Percentiles rank a stretch among this genome's conserved stretches.
These are phyloP conservation scores for Caranx melampygus DNA, from an alignment of 2,113 vertebrate species.

Conservation along the genomic window DNA sequence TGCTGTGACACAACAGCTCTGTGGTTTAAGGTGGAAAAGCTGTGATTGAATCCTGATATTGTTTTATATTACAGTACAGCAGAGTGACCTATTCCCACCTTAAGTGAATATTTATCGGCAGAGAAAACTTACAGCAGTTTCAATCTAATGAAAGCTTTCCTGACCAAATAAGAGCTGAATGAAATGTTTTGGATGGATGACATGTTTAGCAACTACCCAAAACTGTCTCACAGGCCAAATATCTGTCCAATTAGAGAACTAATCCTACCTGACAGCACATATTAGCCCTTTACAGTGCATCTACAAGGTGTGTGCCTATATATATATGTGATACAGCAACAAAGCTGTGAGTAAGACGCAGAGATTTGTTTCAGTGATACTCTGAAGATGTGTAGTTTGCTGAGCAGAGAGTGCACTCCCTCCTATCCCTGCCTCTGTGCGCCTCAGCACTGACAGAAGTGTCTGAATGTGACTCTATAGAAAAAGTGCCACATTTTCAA, in stretches of 20 bases:
- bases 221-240: background rate
- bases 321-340: background rate
- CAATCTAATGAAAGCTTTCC: background rate
- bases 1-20: background rate
- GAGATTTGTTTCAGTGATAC: background rate
- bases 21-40: background rate
- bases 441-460: constrained; percentile 39
- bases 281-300: background rate
- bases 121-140: too few species aligned
- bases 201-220: background rate
- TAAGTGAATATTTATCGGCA: background rate
- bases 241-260: constrained; percentile 13
- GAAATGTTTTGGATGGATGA: constrained; percentile 10
- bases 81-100: background rate
- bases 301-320: background rate
- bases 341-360: background rate
- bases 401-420: background rate
- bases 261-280: constrained; percentile 14
- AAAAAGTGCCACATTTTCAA: constrained; percentile 61
- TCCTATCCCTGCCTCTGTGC: background rate
- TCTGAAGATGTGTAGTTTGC: background rate
- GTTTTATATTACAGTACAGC: background rate
- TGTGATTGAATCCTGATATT: background rate
- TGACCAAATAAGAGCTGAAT: background rate
- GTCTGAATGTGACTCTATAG: constrained; percentile 47